Percentiles rank a stretch among this genome's conserved stretches.
phyloP scores from a whole-genome alignment of 1,140 invertebrate species.

The Cephus cinctus region DNA sequence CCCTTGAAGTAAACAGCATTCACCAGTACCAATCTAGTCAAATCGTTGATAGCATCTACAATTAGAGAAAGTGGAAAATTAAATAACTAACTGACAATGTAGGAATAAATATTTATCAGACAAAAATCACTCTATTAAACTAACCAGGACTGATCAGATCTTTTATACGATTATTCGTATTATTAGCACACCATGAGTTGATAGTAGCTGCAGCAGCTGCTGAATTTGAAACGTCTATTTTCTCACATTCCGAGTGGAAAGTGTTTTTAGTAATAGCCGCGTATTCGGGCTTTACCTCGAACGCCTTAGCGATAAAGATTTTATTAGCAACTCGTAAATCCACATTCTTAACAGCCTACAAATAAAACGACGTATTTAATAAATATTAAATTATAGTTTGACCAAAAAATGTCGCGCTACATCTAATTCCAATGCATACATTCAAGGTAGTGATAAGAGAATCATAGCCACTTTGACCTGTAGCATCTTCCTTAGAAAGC shows the following conservation, averaged over 20 bases:
- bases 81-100: neutral
- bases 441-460: slow-evolving; percentile 32
- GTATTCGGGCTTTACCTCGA: slow-evolving; percentile 28
- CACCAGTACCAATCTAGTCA: slow-evolving; percentile 68
- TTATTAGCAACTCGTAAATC: slow-evolving; percentile 42
- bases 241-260: slow-evolving; percentile 33
- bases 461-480: slow-evolving; percentile 23
- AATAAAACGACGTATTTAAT: neutral
- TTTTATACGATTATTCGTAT: slow-evolving; percentile 60
- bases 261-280: slow-evolving; percentile 17
- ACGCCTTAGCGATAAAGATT: slow-evolving; percentile 25
- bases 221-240: slow-evolving; percentile 45
- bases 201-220: slow-evolving; percentile 45
- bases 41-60: slow-evolving; percentile 50
- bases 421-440: slow-evolving; percentile 23
- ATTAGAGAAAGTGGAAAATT: slow-evolving; percentile 50
- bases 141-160: slow-evolving; percentile 54
- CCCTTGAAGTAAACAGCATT: slow-evolving; percentile 91
- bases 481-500: slow-evolving; percentile 24
- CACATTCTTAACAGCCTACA: slow-evolving; percentile 27
- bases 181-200: slow-evolving; percentile 58
- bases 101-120: slow-evolving; percentile 3
- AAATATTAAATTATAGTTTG: neutral
- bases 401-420: neutral
- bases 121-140: slow-evolving; percentile 6